A percentile compares a stretch with the other conserved stretches of the same genome.
phyloP scores from a whole-genome alignment of 2,113 vertebrate genomes.

The Lepisosteus oculatus region DNA sequence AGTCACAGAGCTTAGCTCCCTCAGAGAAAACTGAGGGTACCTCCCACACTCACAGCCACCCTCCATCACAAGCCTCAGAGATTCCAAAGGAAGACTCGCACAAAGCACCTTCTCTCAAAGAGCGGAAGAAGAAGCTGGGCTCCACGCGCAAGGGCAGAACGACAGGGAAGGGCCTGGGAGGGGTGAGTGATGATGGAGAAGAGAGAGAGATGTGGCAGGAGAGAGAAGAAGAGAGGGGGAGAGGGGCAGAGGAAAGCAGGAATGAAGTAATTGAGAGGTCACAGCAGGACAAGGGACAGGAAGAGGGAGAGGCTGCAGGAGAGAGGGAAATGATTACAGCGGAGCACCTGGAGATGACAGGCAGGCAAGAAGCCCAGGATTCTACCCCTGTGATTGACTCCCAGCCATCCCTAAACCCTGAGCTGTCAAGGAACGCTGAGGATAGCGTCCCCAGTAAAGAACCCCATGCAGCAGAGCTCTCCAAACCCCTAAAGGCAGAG shows the following conservation, averaged over 20 bases:
- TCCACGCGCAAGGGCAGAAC: slow-evolving; percentile 48
- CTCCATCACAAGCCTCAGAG: neutral
- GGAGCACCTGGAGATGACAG: slow-evolving; percentile 11
- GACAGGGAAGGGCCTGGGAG: slow-evolving; percentile 18
- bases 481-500: no score
- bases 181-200: no score
- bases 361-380: neutral
- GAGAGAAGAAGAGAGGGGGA: neutral
- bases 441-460: neutral
- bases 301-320: slow-evolving; percentile 35
- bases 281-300: slow-evolving; percentile 21
- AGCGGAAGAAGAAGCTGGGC: slow-evolving; percentile 60
- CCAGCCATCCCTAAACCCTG: neutral
- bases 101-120: slow-evolving; percentile 14
- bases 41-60: neutral
- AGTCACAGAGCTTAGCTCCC: neutral
- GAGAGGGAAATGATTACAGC: slow-evolving; percentile 32
- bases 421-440: slow-evolving; percentile 1
- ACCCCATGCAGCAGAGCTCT: neutral
- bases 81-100: slow-evolving; percentile 1
- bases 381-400: neutral
- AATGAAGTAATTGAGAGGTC: slow-evolving; percentile 15
- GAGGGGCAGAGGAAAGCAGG: slow-evolving; percentile 14
- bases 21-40: neutral
- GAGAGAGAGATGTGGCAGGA: slow-evolving; percentile 14